Percentiles rank a stretch among this genome's conserved stretches.
Evolutionary conservation across 2,888 invertebrate species (phyloP).

Genomic region (Psylliodes chrysocephalus): DNA sequence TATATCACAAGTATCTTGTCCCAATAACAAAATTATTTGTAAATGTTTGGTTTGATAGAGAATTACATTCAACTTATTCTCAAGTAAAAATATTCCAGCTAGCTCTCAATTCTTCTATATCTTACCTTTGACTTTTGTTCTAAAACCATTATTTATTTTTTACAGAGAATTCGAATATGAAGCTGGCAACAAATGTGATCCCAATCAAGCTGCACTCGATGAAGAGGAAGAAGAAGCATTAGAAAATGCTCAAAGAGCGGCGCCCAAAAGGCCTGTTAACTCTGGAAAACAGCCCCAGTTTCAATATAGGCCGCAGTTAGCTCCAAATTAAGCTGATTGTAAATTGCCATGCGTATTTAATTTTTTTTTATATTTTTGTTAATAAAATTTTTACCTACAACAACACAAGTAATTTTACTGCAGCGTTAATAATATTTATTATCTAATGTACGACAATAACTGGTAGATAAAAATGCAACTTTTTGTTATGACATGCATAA

Average conservation of each 20-base stretch:
- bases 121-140: background rate
- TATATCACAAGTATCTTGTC: too few species aligned
- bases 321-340: constrained; percentile 23
- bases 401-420: background rate
- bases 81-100: too few species aligned
- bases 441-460: too few species aligned
- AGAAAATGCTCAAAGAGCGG: constrained; percentile 39
- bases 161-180: constrained; percentile 81
- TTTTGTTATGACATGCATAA: too few species aligned
- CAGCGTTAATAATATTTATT: too few species aligned
- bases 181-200: constrained; percentile 80
- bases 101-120: background rate
- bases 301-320: constrained; percentile 45
- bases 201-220: constrained; percentile 63
- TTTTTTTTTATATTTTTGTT: constrained; percentile 39
- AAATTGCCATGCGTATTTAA: constrained; percentile 29
- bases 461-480: too few species aligned
- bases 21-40: too few species aligned
- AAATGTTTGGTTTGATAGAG: too few species aligned
- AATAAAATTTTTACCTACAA: constrained; percentile 34
- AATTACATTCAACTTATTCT: too few species aligned
- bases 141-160: constrained; percentile 14
- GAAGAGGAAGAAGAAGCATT: constrained; percentile 52
- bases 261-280: constrained; percentile 41
- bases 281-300: constrained; percentile 47